A percentile compares a stretch with the other conserved stretches of the same genome.
These are phyloP conservation scores for Phalacrocorax pelagicus DNA, from an alignment of 2,113 vertebrate genomes.

Conservation along the genomic window DNA sequence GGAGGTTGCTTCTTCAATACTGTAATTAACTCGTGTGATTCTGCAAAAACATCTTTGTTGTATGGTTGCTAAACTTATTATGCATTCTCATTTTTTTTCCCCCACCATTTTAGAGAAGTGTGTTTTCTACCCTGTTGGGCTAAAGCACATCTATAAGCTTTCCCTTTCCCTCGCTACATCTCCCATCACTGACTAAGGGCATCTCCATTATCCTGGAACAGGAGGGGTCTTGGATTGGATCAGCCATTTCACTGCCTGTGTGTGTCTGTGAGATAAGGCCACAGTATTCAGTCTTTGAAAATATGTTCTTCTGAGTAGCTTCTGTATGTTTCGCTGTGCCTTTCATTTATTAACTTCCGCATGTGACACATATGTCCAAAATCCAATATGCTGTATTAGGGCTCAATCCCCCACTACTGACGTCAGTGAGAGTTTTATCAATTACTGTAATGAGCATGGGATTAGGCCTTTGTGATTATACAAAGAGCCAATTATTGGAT, in stretches of 20 bases:
- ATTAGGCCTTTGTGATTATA: conserved; percentile 36
- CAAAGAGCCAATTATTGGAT: conserved; percentile 2
- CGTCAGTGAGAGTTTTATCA: conserved; percentile 8
- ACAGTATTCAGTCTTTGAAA: not conserved
- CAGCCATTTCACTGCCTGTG: conserved; percentile 16
- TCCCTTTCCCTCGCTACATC: not conserved
- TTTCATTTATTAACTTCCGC: not conserved
- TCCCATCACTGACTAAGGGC: not conserved
- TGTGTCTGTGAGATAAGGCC: conserved; percentile 54
- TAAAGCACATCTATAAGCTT: not conserved
- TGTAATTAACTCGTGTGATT: not conserved
- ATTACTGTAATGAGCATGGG: conserved; percentile 39
- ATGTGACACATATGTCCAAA: not conserved
- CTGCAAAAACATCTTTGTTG: not conserved
- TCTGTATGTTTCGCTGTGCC: not conserved
- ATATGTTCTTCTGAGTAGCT: not conserved
- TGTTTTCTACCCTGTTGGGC: not conserved
- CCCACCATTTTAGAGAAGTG: not conserved
- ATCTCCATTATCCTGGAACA: not conserved
- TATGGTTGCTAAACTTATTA: not conserved
- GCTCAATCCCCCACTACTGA: conserved; percentile 12
- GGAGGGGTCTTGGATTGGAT: not conserved
- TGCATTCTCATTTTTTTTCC: not conserved
- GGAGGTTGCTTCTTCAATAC: not conserved
- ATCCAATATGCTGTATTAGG: not conserved